phyloP scores from a whole-genome alignment of 92 coral and sea anemone genomes.

The Palythoa grandis region DNA sequence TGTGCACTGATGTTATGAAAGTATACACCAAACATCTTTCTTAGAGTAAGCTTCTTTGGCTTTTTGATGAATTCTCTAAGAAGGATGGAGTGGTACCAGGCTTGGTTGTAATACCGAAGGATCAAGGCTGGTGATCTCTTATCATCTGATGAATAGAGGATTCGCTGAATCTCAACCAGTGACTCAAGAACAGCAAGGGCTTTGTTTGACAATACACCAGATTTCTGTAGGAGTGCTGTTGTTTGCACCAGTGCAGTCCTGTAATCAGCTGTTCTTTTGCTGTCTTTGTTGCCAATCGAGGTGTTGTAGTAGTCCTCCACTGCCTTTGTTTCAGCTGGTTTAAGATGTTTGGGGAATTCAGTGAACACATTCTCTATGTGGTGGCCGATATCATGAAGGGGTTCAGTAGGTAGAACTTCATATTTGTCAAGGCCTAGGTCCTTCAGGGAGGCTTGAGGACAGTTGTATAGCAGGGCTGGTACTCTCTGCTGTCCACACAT shows the following conservation, averaged over 20 bases:
- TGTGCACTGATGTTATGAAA: slow-evolving; percentile 55
- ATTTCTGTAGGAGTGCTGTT: not conserved
- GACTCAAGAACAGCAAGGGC: not conserved
- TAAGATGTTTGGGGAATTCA: not conserved
- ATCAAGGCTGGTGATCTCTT: not conserved
- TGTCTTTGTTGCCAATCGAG: not conserved
- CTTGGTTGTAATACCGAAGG: not conserved
- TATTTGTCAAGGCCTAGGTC: not conserved
- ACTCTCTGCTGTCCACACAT: not conserved
- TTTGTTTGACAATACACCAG: not conserved
- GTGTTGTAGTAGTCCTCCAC: not conserved
- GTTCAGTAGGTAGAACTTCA: not conserved
- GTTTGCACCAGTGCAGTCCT: not conserved
- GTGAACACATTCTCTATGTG: not conserved
- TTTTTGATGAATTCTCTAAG: not conserved
- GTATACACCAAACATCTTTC: slow-evolving; percentile 14
- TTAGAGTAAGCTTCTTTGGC: not conserved
- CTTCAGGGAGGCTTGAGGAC: not conserved
- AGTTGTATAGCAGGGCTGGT: not conserved
- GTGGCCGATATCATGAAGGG: not conserved
- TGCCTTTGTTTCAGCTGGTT: not conserved
- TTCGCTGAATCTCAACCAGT: not conserved
- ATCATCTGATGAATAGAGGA: not conserved
- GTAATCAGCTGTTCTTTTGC: slow-evolving; percentile 1
- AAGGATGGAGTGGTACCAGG: slow-evolving; percentile 6